A percentile compares a stretch with the other conserved stretches of the same genome.
Conservation (phyloP, 2,113 vertebrate species). For the Protobothrops flavoviridis region DNA sequence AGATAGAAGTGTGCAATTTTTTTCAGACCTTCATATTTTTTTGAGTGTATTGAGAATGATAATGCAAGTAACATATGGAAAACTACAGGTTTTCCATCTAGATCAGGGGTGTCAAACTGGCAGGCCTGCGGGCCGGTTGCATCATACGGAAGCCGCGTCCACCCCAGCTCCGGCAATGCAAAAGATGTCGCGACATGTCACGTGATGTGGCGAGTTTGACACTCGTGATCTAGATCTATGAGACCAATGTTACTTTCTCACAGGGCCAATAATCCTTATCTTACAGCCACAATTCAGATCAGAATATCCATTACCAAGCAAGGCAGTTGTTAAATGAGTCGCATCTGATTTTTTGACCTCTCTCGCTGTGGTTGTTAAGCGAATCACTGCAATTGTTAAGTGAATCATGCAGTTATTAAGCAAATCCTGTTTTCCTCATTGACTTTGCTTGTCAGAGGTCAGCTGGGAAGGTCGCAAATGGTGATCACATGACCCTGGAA, state of each 20-base stretch:
- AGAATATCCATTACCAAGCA: not conserved
- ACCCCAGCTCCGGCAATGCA: too few species aligned
- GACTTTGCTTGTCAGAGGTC: not conserved
- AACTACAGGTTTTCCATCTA: not conserved
- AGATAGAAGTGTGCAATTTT: not conserved
- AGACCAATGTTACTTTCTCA: not conserved
- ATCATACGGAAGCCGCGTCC: too few species aligned
- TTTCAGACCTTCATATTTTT: not conserved
- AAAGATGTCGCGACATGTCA: too few species aligned
- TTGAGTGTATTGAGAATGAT: not conserved
- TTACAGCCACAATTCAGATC: not conserved
- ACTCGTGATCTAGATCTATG: not conserved
- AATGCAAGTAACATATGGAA: not conserved
- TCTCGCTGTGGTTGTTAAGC: not conserved
- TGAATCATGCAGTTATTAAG: not conserved
- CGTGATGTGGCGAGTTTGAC: too few species aligned
- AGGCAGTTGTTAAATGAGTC: not conserved
- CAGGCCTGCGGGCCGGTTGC: too few species aligned
- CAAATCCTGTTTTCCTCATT: not conserved
- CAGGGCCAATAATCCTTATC: not conserved
- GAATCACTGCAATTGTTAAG: not conserved
- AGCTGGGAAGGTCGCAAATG: not conserved
- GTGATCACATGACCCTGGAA: not conserved
- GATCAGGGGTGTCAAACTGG: not conserved
- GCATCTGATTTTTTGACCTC: not conserved